Evolutionary conservation across 2,797 vertebrate species (phyloP).

Genomic region (Pygocentrus nattereri): DNA sequence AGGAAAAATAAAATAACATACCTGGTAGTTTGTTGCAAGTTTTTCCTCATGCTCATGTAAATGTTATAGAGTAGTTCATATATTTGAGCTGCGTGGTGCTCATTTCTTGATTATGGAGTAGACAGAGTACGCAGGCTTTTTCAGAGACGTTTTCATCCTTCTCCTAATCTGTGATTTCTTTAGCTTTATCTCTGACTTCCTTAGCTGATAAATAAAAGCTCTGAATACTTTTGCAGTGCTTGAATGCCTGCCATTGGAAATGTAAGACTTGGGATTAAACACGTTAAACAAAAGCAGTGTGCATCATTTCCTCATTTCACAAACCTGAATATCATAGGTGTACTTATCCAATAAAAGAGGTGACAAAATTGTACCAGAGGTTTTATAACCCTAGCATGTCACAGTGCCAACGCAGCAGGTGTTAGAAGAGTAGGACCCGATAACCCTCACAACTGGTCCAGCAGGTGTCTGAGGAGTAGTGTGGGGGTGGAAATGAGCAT

Average conservation of each 20-base stretch:
- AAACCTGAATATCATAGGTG: not conserved
- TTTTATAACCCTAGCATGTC: constrained; percentile 7
- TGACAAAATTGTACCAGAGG: not conserved
- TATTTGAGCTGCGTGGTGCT: not conserved
- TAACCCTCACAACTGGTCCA: constrained; percentile 7
- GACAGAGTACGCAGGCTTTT: no score
- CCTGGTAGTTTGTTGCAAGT: no score
- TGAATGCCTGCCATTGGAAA: not conserved
- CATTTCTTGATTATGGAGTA: not conserved
- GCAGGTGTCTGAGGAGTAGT: not conserved
- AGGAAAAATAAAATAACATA: not conserved
- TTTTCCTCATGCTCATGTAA: no score
- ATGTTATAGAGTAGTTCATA: not conserved
- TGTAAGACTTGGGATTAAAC: not conserved
- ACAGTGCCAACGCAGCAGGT: not conserved
- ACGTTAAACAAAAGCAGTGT: not conserved
- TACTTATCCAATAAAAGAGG: not conserved
- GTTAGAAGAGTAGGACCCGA: not conserved
- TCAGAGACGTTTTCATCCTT: no score
- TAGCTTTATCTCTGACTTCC: no score
- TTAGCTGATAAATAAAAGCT: not conserved
- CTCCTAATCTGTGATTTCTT: no score
- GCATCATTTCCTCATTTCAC: not conserved
- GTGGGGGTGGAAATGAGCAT: not conserved
- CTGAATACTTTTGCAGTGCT: no score